A percentile compares a stretch with the other conserved stretches of the same genome.
phyloP scores from a whole-genome alignment of 2,797 vertebrate genomes.

The Pteronotus mesoamericanus region DNA sequence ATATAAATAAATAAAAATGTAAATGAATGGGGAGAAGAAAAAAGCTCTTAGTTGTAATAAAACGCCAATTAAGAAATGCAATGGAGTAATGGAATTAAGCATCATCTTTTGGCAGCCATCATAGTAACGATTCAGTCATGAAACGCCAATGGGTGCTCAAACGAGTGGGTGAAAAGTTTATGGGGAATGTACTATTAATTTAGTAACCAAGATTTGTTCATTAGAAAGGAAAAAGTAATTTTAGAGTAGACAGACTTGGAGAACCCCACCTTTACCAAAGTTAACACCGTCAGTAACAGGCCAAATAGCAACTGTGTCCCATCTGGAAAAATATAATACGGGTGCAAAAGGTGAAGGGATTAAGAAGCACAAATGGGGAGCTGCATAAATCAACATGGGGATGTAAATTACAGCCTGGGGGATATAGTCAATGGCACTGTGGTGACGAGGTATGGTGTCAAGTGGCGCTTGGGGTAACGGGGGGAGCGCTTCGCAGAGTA shows the following conservation, averaged over 20 bases:
- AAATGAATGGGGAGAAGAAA: background rate
- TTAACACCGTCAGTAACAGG: background rate
- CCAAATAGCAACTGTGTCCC: background rate
- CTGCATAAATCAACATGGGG: background rate
- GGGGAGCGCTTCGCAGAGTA: background rate
- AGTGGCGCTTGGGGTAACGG: background rate
- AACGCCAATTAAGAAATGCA: background rate
- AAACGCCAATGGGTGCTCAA: background rate
- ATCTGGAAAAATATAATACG: background rate
- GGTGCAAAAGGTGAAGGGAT: background rate
- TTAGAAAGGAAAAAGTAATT: background rate
- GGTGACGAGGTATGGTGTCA: background rate
- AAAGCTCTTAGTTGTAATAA: background rate
- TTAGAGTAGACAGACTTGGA: background rate
- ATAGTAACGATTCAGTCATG: background rate
- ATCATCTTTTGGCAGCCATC: background rate
- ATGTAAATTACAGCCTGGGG: background rate
- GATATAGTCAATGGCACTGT: fast-evolving
- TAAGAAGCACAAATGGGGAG: background rate
- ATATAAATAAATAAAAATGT: background rate
- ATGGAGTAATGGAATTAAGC: background rate
- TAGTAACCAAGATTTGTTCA: background rate
- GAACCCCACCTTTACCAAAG: background rate
- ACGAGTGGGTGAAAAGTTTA: background rate
- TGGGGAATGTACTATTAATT: background rate